Evolutionary conservation across 2,888 invertebrate genomes (phyloP).

Genomic region (Anoplius nigerrimus): DNA sequence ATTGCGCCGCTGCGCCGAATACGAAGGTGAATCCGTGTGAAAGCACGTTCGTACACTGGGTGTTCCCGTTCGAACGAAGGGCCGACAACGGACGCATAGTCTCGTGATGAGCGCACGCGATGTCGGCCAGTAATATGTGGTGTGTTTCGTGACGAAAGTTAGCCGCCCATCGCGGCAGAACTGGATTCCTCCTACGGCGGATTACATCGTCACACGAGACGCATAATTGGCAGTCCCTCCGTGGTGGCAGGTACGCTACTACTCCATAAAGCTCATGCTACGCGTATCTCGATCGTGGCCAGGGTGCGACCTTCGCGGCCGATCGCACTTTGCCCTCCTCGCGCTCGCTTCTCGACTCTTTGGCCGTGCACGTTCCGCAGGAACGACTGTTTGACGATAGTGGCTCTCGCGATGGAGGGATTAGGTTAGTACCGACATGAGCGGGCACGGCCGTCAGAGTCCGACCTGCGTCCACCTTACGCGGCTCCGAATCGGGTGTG

Average conservation of each 20-base stretch:
- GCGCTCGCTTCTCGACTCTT: no score
- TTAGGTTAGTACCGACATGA: slow-evolving; percentile 22
- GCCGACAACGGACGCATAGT: slow-evolving; percentile 3
- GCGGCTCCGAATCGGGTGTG: slow-evolving; percentile 43
- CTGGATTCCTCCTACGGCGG: slow-evolving; percentile 36
- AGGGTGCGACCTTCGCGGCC: no score
- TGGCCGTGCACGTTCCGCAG: no score
- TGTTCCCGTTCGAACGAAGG: not conserved
- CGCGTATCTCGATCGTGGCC: no score
- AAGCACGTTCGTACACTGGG: slow-evolving; percentile 26
- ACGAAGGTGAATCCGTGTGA: slow-evolving; percentile 45
- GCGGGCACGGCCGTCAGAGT: no score
- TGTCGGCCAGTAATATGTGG: slow-evolving; percentile 55
- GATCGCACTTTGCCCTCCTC: no score
- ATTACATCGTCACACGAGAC: slow-evolving; percentile 52
- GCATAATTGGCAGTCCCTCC: slow-evolving; percentile 49
- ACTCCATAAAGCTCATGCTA: slow-evolving; percentile 10
- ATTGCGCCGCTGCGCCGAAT: slow-evolving; percentile 57
- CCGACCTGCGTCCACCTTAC: no score
- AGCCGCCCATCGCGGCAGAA: slow-evolving; percentile 60
- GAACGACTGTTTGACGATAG: no score
- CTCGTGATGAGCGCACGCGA: slow-evolving; percentile 36
- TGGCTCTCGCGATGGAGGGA: no score
- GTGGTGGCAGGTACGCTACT: slow-evolving; percentile 56
- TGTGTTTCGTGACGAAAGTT: slow-evolving; percentile 65